Evolutionary conservation across 2,113 vertebrate species (phyloP), one percentile per base, ranked within the genome.

Genomic region (Chloropsis cyanopogon): DNA sequence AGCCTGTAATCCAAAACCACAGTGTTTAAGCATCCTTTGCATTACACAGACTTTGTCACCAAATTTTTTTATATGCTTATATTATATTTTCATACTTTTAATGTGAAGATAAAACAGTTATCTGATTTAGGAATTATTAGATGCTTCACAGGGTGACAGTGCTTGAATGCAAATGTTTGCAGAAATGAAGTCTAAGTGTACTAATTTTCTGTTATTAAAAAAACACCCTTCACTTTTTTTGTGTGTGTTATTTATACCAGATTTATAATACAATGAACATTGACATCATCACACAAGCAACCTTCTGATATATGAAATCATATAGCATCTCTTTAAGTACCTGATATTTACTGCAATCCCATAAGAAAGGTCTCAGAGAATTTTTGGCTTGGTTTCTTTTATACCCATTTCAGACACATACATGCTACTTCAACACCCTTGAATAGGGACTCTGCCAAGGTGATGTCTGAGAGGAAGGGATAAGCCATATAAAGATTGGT

Each of bases 41-140:
- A 46, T 86, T 83, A 28, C 21, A 89, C 22, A 85, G 23, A 88
- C 26, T 37, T 61, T 59, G 25, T 76, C 33, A 20, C 64, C 59
- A 76, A 86, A 54, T 81, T 22, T 88, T 95, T 92, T 96, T 19
- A 78, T 66, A 90, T 39, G 26, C 90, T 92, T 90, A 65, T 91
- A 86, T 82, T 78, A 60, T 95, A 94, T 93, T 95, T 96, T 93
- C 31, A 21, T 84, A 88, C 53, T 84, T 93, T 92, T 93, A 63
- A 66, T 83, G 29, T 75, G 64, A 93, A 75, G 44, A 92, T 88
- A 68, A 93, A 84, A 59, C 31, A 52, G 13, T 86, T 83, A 14
- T 28, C 42, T 95, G 87, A 83, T 57, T 77, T 79, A 81, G 37
- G 33, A 88, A 61, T 84, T 73, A 68, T 35, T 63, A 86, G 47